Evolutionary conservation across 2,888 invertebrate genomes (phyloP), one percentile per base, ranked within the genome.

Genomic region (Diarsia mendica): DNA sequence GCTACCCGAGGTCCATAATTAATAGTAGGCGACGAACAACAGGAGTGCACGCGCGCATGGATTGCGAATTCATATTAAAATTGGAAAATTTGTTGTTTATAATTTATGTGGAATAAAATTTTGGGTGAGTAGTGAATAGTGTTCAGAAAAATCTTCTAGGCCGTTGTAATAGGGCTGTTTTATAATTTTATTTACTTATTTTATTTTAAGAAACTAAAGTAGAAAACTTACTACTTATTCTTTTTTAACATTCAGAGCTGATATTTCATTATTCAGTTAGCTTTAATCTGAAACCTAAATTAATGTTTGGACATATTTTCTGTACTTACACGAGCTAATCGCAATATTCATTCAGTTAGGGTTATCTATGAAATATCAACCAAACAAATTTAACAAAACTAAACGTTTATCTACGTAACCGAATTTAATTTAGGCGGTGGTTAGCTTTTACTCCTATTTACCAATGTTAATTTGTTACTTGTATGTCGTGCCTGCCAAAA

Each of bases 21-120:
- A 63, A 53, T 46, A 83, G 80, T 67, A 44, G 46, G 8, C 20
- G 18, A 23, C 51, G 53, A 51, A 28, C 67, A 23, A 55, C 61
- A 49, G 51, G 11, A 49, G 72, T 20, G 80, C 72, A 72, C 83
- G 72, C 63, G 75, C 82, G 82, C 83, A 72, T 10, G 11, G 51
- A 18, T 48, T 55, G 64, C 39, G n/a, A 64, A n/a, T 51, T 77
- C 13, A 51, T 28, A 51, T 33, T 13, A 49, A 20, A 58, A 70
- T 18, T 51, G 60, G 4, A 44, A 2, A 15, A 23, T 58, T 55
- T 3, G 3, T 33, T 60, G 28, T 28, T n/a, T 33, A 10, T 64
- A 23, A n/a, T n/a, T n/a, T 67, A 58, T n/a, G 48, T 65, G 69
- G 58, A 51, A 64, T 66, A 51, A 53, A 58, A 63, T 48, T 53